Evolutionary conservation across 2,888 invertebrate species (phyloP), one percentile per base, ranked within the genome.

Genomic region (Lasioglossum villosulum): DNA sequence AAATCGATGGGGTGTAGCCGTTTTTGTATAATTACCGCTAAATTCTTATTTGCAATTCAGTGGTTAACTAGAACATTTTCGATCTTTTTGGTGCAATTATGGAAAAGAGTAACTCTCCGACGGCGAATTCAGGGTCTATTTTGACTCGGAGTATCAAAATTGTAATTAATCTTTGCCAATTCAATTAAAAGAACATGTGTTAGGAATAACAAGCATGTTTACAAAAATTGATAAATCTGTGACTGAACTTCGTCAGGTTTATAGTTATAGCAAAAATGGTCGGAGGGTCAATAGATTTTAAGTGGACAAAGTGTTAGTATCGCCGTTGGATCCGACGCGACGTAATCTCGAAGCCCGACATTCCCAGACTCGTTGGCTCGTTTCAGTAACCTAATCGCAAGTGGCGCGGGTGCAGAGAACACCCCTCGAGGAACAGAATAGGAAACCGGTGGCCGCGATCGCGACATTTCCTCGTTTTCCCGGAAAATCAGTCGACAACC

Each of bases 381-480:
- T 63, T 23, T 30, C 66, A 37, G 66, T 68, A 68, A 68, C 66
- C 34, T 37, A 68, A 68, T 68, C 66, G 34, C 34, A 10, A 37
- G 30, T 30, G 30, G 63, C 63, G 63, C 16, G 2, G 0, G 63
- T 8, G 30, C 63, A 6, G 30, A 30, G 63, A 30, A 16, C 30
- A 27, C 59, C 34, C 66, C 66, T 0, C 66, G 66, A 37, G 68
- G 23, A 8, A 56, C 39, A 63, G 45, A 81, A 84, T 81, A 78
- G 75, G 75, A 75, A 78, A 59, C 4, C 39, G 59, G 42, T 30
- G n/a, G 19, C 19, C 63, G 63, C 63, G 63, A 63, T 10, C 59
- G 34, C 48, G 75, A n/a, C 16, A 70, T 88, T 89, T 88, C 77
- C 88, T 80, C 70, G 71, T 82, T 89, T 89, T 86, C 86, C 89